Conservation (phyloP, 2,113 vertebrate species). For the Centropus unirufus region DNA sequence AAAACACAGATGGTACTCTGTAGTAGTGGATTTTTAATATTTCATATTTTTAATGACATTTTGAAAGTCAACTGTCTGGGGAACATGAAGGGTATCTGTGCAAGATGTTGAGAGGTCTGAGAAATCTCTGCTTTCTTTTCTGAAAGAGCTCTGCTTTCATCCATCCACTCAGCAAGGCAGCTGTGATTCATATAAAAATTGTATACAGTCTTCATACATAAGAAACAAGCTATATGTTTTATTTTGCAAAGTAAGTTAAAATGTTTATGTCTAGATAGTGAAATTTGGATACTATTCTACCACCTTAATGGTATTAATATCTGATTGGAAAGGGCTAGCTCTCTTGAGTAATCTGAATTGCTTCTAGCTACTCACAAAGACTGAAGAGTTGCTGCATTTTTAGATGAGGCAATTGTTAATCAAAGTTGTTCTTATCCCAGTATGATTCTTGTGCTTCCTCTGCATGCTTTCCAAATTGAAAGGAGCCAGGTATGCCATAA, state of each 20-base stretch:
- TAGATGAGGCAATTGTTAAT: neutral
- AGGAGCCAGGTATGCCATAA: neutral
- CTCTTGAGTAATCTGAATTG: neutral
- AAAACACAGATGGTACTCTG: neutral
- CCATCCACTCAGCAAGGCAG: neutral
- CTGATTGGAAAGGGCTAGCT: neutral
- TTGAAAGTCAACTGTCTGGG: slow-evolving; percentile 33
- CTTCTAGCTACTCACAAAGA: neutral
- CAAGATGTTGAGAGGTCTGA: slow-evolving; percentile 21
- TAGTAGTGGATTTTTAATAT: neutral
- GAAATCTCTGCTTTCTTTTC: slow-evolving; percentile 4
- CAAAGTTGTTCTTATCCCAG: neutral
- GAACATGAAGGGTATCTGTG: neutral
- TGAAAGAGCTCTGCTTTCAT: neutral
- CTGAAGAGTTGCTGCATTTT: neutral
- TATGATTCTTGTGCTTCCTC: slow-evolving; percentile 6
- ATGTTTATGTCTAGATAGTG: neutral
- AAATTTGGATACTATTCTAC: neutral
- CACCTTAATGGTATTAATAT: neutral
- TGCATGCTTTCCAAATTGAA: neutral
- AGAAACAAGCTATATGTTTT: neutral
- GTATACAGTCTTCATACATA: neutral
- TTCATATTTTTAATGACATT: slow-evolving; percentile 37
- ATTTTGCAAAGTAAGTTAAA: neutral
- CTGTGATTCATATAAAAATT: neutral